phyloP scores from a whole-genome alignment of 2,888 invertebrate genomes.

The Agrotis ipsilon region DNA sequence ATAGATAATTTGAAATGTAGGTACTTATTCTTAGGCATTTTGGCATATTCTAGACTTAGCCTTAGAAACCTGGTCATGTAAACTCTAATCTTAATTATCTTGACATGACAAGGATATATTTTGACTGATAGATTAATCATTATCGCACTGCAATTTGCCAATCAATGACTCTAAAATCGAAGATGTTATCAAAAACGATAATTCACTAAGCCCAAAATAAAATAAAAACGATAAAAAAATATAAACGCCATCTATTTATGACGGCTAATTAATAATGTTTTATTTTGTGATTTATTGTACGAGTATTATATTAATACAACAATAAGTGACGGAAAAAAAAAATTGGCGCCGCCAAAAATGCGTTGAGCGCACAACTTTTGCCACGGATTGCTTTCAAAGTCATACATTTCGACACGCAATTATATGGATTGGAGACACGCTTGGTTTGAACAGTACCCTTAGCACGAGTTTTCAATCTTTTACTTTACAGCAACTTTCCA shows the following conservation, averaged over 20 bases:
- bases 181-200: slow-evolving; percentile 19
- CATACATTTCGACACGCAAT: neutral
- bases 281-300: too few species aligned
- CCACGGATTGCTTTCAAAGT: neutral
- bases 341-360: neutral
- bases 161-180: slow-evolving; percentile 25
- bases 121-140: neutral
- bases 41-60: neutral
- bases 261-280: too few species aligned
- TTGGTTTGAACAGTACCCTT: too few species aligned
- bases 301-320: neutral
- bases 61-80: neutral
- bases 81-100: slow-evolving; percentile 6
- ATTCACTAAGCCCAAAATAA: slow-evolving; percentile 5
- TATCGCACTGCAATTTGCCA: slow-evolving; percentile 22
- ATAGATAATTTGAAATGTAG: too few species aligned
- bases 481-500: too few species aligned
- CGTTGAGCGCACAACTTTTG: neutral
- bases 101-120: neutral
- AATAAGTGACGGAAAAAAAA: neutral
- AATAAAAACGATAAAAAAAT: neutral
- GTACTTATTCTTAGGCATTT: too few species aligned
- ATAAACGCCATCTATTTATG: too few species aligned
- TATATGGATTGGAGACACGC: too few species aligned
- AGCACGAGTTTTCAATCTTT: too few species aligned